Evolutionary conservation across 2,113 vertebrate species (phyloP), one percentile per base, ranked within the genome.

Genomic region (Perccottus glenii): DNA sequence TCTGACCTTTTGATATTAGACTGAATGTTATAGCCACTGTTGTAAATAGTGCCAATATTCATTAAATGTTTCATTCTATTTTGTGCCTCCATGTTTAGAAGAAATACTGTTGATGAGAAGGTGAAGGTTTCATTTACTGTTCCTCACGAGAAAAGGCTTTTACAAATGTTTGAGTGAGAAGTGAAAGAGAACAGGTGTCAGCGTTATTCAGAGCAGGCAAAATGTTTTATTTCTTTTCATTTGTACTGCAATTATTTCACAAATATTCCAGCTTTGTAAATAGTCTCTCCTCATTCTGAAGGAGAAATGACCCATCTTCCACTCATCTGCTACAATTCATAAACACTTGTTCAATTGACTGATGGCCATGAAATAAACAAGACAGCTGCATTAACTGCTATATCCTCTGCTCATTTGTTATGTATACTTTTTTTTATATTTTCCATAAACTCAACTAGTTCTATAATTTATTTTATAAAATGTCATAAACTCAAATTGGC

Each of bases 381-480:
- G 53, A 67, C 66, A 36, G 45, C 65, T 80, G 59, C 58, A 78
- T 45, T 53, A 49, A 50, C 58, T 52, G 63, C 60, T 77, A 32
- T 42, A 55, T 35, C 55, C 56, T 82, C 45, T 43, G 83, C 66
- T 56, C 49, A 62, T 42, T 57, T 40, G 3, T 58, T 9, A 48
- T n/a, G 9, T 27, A 33, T 27, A 52, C 19, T 50, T 33, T 32
- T 11, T 36, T 55, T 36, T 32, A 55, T 45, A 35, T 58, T 50
- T 64, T 67, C 33, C 46, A 63, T 60, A 67, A 81, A 73, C 56
- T 51, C 44, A 40, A 82, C 59, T 57, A 71, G 44, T 56, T 75
- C 60, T 86, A 79, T 85, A 85, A 89, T 87, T 90, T 87, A 87
- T 73, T 33, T 81, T 85, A 90, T 87, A 89, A 91, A 92, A 84